Evolutionary conservation across 1,140 invertebrate genomes (phyloP).

Genomic region (Danaus melanippus): DNA sequence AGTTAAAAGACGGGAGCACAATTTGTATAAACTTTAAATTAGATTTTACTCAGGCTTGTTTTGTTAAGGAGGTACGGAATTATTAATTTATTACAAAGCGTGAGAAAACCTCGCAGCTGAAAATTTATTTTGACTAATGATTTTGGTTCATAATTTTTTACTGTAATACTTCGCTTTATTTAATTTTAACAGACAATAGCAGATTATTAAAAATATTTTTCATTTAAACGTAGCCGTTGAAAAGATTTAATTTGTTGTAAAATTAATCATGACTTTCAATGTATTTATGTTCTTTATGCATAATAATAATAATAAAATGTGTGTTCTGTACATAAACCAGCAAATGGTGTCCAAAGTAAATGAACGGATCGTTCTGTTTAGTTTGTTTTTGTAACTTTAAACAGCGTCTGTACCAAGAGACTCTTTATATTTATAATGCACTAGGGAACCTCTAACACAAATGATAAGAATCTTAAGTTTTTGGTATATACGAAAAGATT

Average conservation of each 20-base stretch:
- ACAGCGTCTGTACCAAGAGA: constrained; percentile 16
- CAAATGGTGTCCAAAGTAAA: constrained; percentile 12
- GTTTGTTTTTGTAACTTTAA: constrained; percentile 25
- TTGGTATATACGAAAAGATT: constrained; percentile 16
- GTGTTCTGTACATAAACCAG: no score
- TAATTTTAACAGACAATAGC: background rate
- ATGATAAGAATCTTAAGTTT: constrained; percentile 24
- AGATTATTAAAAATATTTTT: no score
- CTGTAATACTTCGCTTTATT: constrained; percentile 6
- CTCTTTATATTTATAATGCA: constrained; percentile 29
- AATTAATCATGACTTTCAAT: no score
- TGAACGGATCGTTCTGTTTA: constrained; percentile 19
- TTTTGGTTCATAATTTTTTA: constrained; percentile 15
- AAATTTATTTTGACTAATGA: constrained; percentile 21
- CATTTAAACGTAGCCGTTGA: no score
- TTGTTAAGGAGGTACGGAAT: constrained; percentile 23
- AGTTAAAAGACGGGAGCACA: constrained; percentile 23
- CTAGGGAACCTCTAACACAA: constrained; percentile 19
- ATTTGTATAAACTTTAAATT: constrained; percentile 25
- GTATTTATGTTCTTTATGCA: no score
- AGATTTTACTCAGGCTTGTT: constrained; percentile 22
- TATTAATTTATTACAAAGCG: constrained; percentile 24
- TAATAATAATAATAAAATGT: no score
- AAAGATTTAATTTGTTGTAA: no score
- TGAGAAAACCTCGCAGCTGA: constrained; percentile 21